Conservation (phyloP, 1,140 invertebrate species). For the Diorhabda carinulata region DNA sequence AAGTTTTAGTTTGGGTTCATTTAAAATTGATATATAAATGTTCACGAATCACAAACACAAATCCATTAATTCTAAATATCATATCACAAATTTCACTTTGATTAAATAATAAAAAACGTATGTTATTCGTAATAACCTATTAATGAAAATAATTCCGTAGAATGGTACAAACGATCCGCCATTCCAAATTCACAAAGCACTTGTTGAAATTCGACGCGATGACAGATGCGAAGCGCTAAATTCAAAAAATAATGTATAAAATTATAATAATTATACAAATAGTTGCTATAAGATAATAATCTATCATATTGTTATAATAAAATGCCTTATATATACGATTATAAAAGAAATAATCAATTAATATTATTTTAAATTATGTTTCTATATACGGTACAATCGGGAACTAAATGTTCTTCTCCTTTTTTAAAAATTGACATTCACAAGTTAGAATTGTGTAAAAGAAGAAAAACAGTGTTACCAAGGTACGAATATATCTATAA, state of each 20-base stretch:
- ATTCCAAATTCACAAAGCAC: constrained; percentile 45
- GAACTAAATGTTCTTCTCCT: no score
- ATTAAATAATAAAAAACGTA: constrained; percentile 25
- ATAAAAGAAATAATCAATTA: no score
- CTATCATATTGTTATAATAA: no score
- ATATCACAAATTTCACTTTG: constrained; percentile 42
- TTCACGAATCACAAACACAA: constrained; percentile 30
- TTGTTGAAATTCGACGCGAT: constrained; percentile 39
- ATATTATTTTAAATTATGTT: no score
- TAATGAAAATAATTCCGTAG: constrained; percentile 29
- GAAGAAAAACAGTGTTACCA: no score
- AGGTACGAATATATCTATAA: no score
- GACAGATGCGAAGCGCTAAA: constrained; percentile 25
- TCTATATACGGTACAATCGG: no score
- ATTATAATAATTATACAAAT: no score
- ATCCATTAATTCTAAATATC: constrained; percentile 31
- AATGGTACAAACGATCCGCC: constrained; percentile 40
- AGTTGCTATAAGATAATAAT: no score
- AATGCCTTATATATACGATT: no score
- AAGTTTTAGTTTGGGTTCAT: constrained; percentile 44
- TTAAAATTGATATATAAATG: constrained; percentile 33
- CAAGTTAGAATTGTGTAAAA: no score
- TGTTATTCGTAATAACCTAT: constrained; percentile 23
- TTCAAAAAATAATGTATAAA: constrained; percentile 13
- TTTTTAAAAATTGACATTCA: no score